Percentiles rank a stretch among this genome's conserved stretches.
Conservation (phyloP, 2,113 vertebrate species). For the Malurus cyaneus region DNA sequence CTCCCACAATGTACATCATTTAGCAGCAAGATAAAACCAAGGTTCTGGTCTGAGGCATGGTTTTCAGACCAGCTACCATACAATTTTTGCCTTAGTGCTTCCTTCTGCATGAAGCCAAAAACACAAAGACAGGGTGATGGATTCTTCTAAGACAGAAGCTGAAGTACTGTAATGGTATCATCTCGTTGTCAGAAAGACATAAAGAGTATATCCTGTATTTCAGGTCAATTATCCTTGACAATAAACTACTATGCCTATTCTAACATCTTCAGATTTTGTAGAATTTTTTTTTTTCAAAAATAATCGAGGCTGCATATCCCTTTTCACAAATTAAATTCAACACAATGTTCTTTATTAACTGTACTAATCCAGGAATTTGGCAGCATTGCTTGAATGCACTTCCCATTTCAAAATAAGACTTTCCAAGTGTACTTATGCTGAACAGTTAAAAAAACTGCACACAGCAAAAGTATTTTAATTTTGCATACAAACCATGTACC, state of each 20-base stretch:
- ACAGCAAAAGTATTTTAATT: background rate
- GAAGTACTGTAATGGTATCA: background rate
- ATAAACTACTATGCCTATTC: background rate
- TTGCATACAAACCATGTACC: background rate
- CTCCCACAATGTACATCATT: background rate
- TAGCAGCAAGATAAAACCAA: background rate
- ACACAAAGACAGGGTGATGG: background rate
- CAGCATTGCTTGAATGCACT: background rate
- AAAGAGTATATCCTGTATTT: background rate
- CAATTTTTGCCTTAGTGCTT: background rate
- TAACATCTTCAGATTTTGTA: background rate
- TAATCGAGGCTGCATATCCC: background rate
- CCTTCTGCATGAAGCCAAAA: background rate
- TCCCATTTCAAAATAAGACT: background rate
- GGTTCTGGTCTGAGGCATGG: background rate
- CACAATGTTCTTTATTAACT: background rate
- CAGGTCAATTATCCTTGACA: background rate
- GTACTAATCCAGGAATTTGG: slow-evolving; percentile 17
- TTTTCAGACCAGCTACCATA: background rate
- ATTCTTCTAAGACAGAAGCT: background rate
- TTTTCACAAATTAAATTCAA: slow-evolving; percentile 13
- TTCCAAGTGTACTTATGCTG: background rate
- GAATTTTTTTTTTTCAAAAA: background rate
- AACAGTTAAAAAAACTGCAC: background rate
- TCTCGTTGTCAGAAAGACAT: background rate